phyloP scores from a whole-genome alignment of 2,113 vertebrate species.

The Ia io region DNA sequence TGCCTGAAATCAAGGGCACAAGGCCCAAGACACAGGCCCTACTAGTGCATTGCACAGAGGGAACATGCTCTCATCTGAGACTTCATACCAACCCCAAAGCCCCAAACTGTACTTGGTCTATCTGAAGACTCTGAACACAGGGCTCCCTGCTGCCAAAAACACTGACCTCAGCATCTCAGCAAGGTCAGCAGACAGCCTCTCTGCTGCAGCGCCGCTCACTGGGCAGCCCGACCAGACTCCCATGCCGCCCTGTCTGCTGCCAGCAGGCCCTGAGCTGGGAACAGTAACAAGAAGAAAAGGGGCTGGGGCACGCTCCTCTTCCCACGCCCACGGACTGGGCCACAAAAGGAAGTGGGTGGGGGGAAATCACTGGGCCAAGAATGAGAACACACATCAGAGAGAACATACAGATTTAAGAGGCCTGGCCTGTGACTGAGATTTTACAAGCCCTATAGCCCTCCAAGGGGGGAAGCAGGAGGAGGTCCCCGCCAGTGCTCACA shows the following conservation, averaged over 20 bases:
- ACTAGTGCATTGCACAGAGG: background rate
- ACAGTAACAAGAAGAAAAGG: background rate
- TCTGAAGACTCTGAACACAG: background rate
- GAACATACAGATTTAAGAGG: background rate
- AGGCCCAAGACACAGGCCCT: background rate
- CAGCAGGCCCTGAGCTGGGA: background rate
- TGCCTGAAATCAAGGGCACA: background rate
- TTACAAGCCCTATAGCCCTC: background rate
- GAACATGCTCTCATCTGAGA: background rate
- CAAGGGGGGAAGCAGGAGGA: background rate
- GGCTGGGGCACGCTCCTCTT: background rate
- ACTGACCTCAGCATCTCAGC: background rate
- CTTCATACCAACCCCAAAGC: background rate
- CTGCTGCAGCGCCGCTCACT: background rate
- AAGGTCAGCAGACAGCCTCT: background rate
- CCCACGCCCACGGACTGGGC: background rate
- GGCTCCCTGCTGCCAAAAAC: background rate
- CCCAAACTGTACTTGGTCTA: background rate
- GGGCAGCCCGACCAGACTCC: background rate
- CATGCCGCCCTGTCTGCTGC: background rate
- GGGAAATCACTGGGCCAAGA: background rate
- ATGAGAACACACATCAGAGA: background rate
- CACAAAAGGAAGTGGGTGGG: background rate
- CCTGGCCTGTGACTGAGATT: background rate
- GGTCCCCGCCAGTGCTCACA: background rate